Evolutionary conservation across 2,113 vertebrate species (phyloP).

Genomic region (Aptenodytes forsteri): DNA sequence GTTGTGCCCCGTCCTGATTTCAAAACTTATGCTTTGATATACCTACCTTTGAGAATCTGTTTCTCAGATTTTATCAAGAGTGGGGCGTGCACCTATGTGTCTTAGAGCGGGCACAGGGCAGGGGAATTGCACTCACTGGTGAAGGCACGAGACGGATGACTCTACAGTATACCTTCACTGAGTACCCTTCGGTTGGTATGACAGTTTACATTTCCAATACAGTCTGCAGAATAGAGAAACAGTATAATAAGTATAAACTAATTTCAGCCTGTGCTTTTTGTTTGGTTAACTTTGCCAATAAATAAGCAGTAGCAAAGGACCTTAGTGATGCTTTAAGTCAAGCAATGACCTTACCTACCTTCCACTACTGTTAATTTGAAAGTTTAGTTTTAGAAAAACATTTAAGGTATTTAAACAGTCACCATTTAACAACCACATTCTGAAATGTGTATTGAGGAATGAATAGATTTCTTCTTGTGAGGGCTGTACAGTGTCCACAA

Average conservation of each 20-base stretch:
- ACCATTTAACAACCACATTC: not conserved
- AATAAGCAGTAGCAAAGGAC: not conserved
- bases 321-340: not conserved
- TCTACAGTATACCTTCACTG: not conserved
- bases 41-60: not conserved
- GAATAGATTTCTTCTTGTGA: not conserved
- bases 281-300: not conserved
- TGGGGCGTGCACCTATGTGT: accelerated
- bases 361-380: not conserved
- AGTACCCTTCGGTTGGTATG: accelerated
- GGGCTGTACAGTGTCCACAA: not conserved
- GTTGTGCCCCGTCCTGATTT: not conserved
- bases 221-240: not conserved
- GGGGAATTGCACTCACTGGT: not conserved
- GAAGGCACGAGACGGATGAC: not conserved
- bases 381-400: not conserved
- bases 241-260: not conserved
- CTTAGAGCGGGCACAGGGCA: not conserved
- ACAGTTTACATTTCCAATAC: not conserved
- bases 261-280: not conserved
- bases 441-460: not conserved
- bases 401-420: not conserved
- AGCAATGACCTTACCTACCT: not conserved
- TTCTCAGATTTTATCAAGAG: not conserved
- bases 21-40: not conserved